Evolutionary conservation across 2,113 vertebrate genomes (phyloP).

Genomic region (Taurulus bubalis): DNA sequence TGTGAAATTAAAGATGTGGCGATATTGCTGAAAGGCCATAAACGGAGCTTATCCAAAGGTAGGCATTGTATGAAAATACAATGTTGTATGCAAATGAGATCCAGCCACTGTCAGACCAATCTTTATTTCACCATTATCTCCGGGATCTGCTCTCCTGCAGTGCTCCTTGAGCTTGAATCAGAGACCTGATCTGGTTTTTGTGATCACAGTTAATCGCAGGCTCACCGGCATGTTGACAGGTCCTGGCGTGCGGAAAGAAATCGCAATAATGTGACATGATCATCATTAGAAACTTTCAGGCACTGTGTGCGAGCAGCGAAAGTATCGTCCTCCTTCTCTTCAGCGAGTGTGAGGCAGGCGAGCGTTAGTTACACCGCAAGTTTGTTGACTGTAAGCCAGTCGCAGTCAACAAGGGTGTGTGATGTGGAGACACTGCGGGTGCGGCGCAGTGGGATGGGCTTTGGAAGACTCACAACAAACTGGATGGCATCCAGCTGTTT

Average conservation of each 20-base stretch:
- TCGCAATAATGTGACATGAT: conserved; percentile 2
- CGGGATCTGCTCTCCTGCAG: background rate
- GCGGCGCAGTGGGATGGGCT: background rate
- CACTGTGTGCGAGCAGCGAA: background rate
- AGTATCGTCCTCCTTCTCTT: background rate
- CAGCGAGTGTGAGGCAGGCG: background rate
- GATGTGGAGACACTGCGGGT: conserved; percentile 10
- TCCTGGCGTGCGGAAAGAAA: conserved; percentile 14
- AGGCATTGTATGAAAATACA: background rate
- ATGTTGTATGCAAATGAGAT: background rate
- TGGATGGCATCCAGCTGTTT: conserved; percentile 12
- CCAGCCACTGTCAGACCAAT: background rate
- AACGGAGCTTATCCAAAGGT: background rate
- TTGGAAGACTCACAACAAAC: background rate
- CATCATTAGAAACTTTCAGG: background rate
- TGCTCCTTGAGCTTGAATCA: background rate
- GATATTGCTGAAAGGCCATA: background rate
- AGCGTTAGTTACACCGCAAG: background rate
- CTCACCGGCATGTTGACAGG: conserved; percentile 14
- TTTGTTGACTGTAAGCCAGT: conserved; percentile 17
- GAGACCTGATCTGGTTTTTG: conserved; percentile 6
- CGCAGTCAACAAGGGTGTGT: conserved; percentile 10
- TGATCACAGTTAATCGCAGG: conserved; percentile 21
- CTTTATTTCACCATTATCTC: background rate
- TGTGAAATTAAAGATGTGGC: conserved; percentile 10